Evolutionary conservation across 2,888 invertebrate genomes (phyloP), one percentile per base, ranked within the genome.

Genomic region (Eustalomyia histrio): DNA sequence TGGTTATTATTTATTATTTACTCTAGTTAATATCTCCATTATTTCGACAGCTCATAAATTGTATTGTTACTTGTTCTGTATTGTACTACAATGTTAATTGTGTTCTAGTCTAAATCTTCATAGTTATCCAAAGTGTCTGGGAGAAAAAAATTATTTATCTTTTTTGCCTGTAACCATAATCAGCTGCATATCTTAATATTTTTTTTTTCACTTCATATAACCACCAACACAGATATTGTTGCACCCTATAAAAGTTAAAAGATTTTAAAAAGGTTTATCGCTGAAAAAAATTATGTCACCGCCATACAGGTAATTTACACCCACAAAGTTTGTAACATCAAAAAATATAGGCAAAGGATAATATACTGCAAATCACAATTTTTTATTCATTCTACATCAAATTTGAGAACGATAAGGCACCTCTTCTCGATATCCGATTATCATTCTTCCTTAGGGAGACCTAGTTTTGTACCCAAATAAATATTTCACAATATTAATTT

Each of bases 181-280:
- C 64, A 65, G 33, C 17, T 52, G 64, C 64, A 29, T 53, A 65
- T 65, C 35, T 52, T 65, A 53, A 64, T 21, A 61, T 61, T 18
- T 43, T 21, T 7, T n/a, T 33, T 6, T 47, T 21, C 21, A 21
- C 4, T 21, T 21, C 21, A 3, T 39, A 14, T 39, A 29, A 6
- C 29, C 29, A 29, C 7, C 3, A 1, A 6, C 7, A 29, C 29
- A 29, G 6, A 6, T 47, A 18, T 2, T 21, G 21, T 47, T 21
- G 12, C n/a, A 50, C 50, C 21, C 16, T 29, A 47, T n/a, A 14
- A 14, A n/a, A 47, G 6, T n/a, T 29, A 1, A 29, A 29, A 29
- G 29, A 6, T 29, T 29, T 29, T 29, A 29, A 29, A 29, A 6
- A 7, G 7, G 4, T 29, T 29, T 6, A 29, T 29, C 29, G 21